Base-by-base conservation (phyloP, 2,797 vertebrate species). In the Gymnodraco acuticeps region DNA sequence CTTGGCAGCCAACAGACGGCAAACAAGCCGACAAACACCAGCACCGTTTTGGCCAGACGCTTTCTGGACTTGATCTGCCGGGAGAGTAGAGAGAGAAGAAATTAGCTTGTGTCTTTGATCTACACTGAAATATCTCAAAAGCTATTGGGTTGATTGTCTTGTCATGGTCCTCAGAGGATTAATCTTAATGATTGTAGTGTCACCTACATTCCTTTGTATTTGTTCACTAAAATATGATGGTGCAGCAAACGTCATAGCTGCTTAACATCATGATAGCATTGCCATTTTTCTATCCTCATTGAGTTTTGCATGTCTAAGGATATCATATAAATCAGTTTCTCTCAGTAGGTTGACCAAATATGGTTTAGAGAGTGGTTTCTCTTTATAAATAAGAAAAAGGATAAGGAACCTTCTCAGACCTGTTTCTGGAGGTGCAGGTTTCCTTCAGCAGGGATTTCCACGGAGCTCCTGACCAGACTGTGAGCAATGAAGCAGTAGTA, bases 1-100 rank as follows among this genome's bases (percentile, higher is more conserved):
- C 95, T 99, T 47, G 98, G 98, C 42, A 99, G 96, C 98, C 97
- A 99, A 89, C 97, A 99, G 77, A 98, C 91, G 0, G 98, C 98
- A 6, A 99, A 99, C 88, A 99, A 92, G 47, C 94, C 96, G 5
- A 99, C 98, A 5, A 99, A 99, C 84, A 99, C 97, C 90, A 99
- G 94, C 31, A 99, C 98, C 0, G 96, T 98, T 91, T 96, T 98
- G 82, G 98, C 96, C 50, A 99, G 93, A 52, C 98, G 96, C 87
- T 97, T 98, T 52, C 97, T 95, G 50, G 97, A 97, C 90, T 97
- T 96, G 1, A 98, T 96, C 98, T 99, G 92, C 56, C 38, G 67
- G 33, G 15, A 58, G 31, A 83, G 50, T 3, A 61, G 10, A 62
- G 13, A 67, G 17, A 74, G 4, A 33, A 68, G 27, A 45, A 56